A percentile compares a stretch with the other conserved stretches of the same genome.
phyloP scores from a whole-genome alignment of 2,888 invertebrate species.

The Limnephilus auricula region DNA sequence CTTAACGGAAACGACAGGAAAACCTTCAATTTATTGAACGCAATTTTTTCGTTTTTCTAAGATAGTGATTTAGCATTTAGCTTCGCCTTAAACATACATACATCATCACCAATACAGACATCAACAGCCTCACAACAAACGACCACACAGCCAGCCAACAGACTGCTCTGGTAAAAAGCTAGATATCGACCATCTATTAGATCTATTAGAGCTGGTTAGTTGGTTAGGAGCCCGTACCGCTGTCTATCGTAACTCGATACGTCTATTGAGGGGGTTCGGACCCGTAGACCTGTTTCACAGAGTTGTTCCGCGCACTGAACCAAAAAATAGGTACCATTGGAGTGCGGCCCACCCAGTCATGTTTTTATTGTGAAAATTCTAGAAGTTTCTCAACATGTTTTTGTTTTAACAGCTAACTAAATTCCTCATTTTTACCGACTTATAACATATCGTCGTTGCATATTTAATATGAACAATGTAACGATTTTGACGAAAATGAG shows the following conservation, averaged over 20 bases:
- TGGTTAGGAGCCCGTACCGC: background rate
- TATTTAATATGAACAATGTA: too few relatives aligned
- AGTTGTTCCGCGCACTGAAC: conserved; percentile 13
- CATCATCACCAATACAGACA: background rate
- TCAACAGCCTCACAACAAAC: background rate
- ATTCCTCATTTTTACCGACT: too few relatives aligned
- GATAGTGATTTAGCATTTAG: too few relatives aligned
- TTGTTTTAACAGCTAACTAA: background rate
- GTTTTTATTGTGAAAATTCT: background rate
- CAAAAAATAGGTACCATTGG: background rate
- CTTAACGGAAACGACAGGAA: too few relatives aligned
- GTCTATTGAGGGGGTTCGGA: conserved; percentile 24
- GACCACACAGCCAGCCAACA: background rate
- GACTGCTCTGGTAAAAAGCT: background rate
- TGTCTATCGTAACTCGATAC: conserved; percentile 17
- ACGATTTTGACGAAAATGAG: too few relatives aligned
- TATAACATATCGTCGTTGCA: too few relatives aligned
- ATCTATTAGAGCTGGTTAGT: background rate
- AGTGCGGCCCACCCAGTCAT: conserved; percentile 30
- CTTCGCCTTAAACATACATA: background rate
- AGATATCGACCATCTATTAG: background rate
- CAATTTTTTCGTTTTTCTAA: too few relatives aligned
- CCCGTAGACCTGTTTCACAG: conserved; percentile 52
- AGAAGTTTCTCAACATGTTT: background rate
- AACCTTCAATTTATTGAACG: too few relatives aligned